Base-by-base conservation (phyloP, 2,888 invertebrate genomes). In the Sphinx pinastri region DNA sequence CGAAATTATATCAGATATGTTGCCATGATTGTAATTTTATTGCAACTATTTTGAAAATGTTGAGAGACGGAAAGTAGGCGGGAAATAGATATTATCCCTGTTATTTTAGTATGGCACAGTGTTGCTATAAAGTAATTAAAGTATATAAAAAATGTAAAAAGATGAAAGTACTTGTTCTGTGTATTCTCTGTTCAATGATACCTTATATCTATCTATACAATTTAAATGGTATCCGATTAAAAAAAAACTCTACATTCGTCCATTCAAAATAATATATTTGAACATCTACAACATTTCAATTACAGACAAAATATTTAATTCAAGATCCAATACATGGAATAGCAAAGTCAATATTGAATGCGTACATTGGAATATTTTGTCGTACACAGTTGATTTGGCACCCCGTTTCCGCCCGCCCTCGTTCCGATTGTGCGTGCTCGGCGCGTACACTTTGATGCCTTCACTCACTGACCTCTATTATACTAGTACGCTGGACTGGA, bases 381-480 rank as follows among this genome's bases (percentile, higher is more conserved):
- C 55, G 55, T 66, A 55, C 49, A 49, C 67, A 70, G 55, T 70
- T 85, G 85, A 86, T 80, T 86, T 83, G 81, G 74, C 82, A 76
- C 84, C 84, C 83, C 78, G 77, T 70, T 72, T 75, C 70, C 75
- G 69, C 67, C 68, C 67, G 70, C 76, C 57, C 55, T 31, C 70
- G 58, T 68, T 68, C 71, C 84, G 85, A 85, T 85, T 84, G 84
- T 84, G 84, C 86, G 82, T 84, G 82, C 79, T 77, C 77, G 77
- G 71, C 71, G 72, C 71, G 76, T 75, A 84, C 80, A 82, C 86
- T 89, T 89, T 88, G 86, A 89, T 81, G 84, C 79, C 76, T 76
- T 78, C 75, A 78, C 79, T 72, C n/a, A n/a, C n/a, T n/a, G n/a
- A n/a, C n/a, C n/a, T n/a, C n/a, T n/a, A n/a, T n/a, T n/a, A n/a